Percentiles rank a stretch among this genome's conserved stretches.
Evolutionary conservation across 2,888 invertebrate species (phyloP).

Genomic region (Gastrophysa polygoni): DNA sequence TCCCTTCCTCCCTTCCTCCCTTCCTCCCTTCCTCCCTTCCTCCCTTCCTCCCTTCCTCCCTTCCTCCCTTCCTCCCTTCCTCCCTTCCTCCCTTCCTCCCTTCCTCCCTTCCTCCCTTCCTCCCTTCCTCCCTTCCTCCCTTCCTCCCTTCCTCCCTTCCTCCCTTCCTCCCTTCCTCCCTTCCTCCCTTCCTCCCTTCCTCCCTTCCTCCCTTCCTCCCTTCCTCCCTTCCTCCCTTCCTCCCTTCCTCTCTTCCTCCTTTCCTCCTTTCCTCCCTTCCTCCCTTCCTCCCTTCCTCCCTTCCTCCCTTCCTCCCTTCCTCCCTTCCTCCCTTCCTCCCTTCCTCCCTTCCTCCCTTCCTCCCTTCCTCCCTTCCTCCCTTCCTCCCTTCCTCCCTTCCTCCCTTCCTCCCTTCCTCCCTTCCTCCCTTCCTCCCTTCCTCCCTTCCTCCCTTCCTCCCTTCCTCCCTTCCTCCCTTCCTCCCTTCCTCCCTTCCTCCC

Average conservation of each 20-base stretch:
- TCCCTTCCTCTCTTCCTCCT: not conserved
- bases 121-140: not conserved
- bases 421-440: too few species aligned
- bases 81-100: conserved; percentile 22
- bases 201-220: not conserved
- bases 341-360: too few species aligned
- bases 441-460: too few species aligned
- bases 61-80: conserved; percentile 4
- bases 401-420: too few species aligned
- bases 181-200: not conserved
- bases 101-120: not conserved
- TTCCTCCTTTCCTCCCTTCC: too few species aligned
- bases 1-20: not conserved
- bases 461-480: too few species aligned
- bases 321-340: too few species aligned
- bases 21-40: not conserved
- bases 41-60: not conserved
- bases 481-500: too few species aligned
- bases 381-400: too few species aligned
- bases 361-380: too few species aligned
- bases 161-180: not conserved
- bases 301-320: too few species aligned
- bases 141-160: not conserved
- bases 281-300: too few species aligned
- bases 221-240: not conserved